These are phyloP conservation scores for Eubasilissa splendida DNA, from an alignment of 2,888 invertebrate species.

Conservation along the genomic window DNA sequence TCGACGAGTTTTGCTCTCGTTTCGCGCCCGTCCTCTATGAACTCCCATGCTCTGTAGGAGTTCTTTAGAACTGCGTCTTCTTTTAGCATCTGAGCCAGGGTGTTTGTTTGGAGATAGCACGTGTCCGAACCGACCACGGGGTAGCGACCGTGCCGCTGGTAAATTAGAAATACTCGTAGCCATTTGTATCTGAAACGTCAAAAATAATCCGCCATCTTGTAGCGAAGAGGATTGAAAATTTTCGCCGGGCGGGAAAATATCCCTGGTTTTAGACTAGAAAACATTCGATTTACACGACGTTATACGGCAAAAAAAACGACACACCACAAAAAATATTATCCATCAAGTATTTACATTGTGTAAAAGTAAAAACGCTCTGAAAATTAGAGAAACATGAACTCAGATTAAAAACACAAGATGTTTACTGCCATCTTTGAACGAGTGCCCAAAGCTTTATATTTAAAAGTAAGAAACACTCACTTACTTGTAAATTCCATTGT, in stretches of 20 bases:
- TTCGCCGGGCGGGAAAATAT: background rate
- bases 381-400: too few relatives aligned
- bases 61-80: constrained; percentile 61
- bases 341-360: too few relatives aligned
- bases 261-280: too few relatives aligned
- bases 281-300: too few relatives aligned
- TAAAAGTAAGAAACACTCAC: constrained; percentile 62
- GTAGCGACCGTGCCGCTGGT: constrained; percentile 81
- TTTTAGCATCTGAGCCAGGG: constrained; percentile 76
- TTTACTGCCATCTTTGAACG: constrained; percentile 37
- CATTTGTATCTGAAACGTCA: constrained; percentile 76
- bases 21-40: constrained; percentile 63
- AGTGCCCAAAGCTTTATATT: background rate
- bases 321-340: too few relatives aligned
- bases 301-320: too few relatives aligned
- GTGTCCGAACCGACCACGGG: constrained; percentile 80
- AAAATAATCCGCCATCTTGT: constrained; percentile 16
- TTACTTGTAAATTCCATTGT: constrained; percentile 82
- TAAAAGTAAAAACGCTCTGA: too few relatives aligned
- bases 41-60: constrained; percentile 69
- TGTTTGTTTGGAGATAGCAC: constrained; percentile 84
- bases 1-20: constrained; percentile 70
- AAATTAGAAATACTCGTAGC: constrained; percentile 81
- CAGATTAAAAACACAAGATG: background rate
- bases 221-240: background rate